Evolutionary conservation across 2,797 vertebrate genomes (phyloP).

Genomic region (Sebastes itinus): DNA sequence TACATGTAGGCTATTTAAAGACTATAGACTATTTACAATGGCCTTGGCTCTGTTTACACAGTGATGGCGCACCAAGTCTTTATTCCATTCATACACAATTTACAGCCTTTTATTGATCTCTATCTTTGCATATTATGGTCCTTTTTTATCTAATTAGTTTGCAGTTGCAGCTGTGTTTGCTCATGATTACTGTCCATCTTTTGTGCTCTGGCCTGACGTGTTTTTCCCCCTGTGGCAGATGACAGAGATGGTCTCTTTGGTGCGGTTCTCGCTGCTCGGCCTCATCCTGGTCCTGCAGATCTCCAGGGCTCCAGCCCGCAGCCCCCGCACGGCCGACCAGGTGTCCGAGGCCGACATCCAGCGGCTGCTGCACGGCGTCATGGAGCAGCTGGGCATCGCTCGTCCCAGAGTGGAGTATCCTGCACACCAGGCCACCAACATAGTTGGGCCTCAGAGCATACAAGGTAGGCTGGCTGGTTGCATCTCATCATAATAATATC

Average conservation of each 20-base stretch:
- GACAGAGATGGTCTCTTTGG: conserved; percentile 55
- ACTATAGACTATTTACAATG: conserved; percentile 1
- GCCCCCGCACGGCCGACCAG: conserved; percentile 85
- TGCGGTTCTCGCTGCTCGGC: conserved; percentile 71
- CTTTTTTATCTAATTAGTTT: no score
- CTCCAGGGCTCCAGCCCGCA: conserved; percentile 81
- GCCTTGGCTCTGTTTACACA: conserved; percentile 46
- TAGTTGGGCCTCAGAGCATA: conserved; percentile 96
- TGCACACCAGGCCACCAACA: conserved; percentile 95
- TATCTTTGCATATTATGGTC: no score
- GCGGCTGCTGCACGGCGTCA: conserved; percentile 95
- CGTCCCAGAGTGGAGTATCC: conserved; percentile 95
- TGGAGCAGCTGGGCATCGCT: conserved; percentile 97
- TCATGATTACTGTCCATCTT: neutral
- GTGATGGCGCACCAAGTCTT: conserved; percentile 15
- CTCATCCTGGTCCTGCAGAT: conserved; percentile 80
- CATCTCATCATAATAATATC: neutral
- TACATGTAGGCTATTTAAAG: conserved; percentile 11
- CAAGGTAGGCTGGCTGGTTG: conserved; percentile 82
- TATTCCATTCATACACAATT: neutral
- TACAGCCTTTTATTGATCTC: neutral
- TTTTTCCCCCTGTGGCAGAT: conserved; percentile 17
- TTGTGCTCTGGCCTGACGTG: neutral
- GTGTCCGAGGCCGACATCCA: conserved; percentile 95
- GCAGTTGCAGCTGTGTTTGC: conserved; percentile 13